phyloP scores from a whole-genome alignment of 2,888 invertebrate genomes.

The Synergus laeviventris region DNA sequence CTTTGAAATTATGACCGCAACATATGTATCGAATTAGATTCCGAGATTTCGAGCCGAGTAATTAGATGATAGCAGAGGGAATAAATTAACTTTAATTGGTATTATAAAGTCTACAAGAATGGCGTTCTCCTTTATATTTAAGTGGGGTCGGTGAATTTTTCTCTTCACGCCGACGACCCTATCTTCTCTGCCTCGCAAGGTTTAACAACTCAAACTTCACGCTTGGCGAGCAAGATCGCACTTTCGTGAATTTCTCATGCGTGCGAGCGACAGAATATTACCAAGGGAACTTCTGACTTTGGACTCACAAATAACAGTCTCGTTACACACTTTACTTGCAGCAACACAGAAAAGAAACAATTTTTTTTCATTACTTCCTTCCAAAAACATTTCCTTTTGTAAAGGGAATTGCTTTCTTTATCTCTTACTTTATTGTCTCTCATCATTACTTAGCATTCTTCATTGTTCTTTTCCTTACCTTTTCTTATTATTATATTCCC shows the following conservation, averaged over 20 bases:
- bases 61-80: conserved; percentile 31
- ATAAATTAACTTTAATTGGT: conserved; percentile 39
- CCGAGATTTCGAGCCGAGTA: conserved; percentile 26
- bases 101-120: conserved; percentile 29
- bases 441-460: neutral
- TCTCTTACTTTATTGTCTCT: neutral
- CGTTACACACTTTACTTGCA: conserved; percentile 27
- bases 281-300: conserved; percentile 17
- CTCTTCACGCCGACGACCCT: conserved; percentile 16
- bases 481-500: neutral
- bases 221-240: conserved; percentile 40
- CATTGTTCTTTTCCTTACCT: neutral
- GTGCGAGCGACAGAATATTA: conserved; percentile 27
- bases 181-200: conserved; percentile 24
- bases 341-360: neutral
- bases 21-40: conserved; percentile 34
- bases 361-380: conserved; percentile 36
- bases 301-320: conserved; percentile 35
- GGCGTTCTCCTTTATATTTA: conserved; percentile 18
- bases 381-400: conserved; percentile 23
- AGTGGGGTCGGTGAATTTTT: conserved; percentile 4
- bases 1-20: conserved; percentile 2
- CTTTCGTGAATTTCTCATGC: conserved; percentile 40
- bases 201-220: conserved; percentile 39
- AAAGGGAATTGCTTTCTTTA: neutral